phyloP scores from a whole-genome alignment of 2,888 invertebrate genomes.

The Cheilosia variabilis region DNA sequence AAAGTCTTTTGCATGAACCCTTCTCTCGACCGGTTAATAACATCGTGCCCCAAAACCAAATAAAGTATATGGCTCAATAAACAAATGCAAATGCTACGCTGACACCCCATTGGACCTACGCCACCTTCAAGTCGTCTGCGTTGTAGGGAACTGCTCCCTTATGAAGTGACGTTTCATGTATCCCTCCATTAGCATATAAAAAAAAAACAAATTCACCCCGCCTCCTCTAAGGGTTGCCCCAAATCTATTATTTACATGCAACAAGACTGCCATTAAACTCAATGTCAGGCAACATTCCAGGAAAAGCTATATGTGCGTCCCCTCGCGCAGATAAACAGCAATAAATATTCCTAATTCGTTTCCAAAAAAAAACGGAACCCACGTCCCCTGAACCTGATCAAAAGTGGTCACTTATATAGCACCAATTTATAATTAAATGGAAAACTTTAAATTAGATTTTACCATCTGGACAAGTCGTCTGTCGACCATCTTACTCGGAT shows the following conservation, averaged over 20 bases:
- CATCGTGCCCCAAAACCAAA: too few species aligned
- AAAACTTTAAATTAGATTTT: slow-evolving; percentile 74
- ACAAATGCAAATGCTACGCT: too few species aligned
- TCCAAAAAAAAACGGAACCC: slow-evolving; percentile 16
- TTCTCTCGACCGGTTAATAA: too few species aligned
- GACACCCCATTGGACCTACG: too few species aligned
- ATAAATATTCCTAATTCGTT: slow-evolving; percentile 68
- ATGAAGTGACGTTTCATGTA: too few species aligned
- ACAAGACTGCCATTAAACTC: slow-evolving; percentile 20
- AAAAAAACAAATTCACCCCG: too few species aligned
- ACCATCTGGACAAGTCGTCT: slow-evolving; percentile 42
- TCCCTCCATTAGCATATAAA: too few species aligned
- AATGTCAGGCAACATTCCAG: slow-evolving; percentile 5
- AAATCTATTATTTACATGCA: slow-evolving; percentile 44
- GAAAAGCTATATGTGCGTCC: not conserved
- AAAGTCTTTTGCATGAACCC: too few species aligned
- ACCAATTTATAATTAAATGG: slow-evolving; percentile 74
- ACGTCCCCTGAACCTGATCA: slow-evolving; percentile 24
- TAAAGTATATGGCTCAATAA: too few species aligned
- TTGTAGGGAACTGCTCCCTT: too few species aligned
- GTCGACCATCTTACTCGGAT: not conserved
- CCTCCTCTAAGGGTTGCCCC: too few species aligned
- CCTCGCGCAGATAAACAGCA: slow-evolving; percentile 51
- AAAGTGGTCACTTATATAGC: slow-evolving; percentile 63
- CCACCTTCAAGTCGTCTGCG: too few species aligned